Evolutionary conservation across 2,797 vertebrate species (phyloP).

Genomic region (Erethizon dorsatum): DNA sequence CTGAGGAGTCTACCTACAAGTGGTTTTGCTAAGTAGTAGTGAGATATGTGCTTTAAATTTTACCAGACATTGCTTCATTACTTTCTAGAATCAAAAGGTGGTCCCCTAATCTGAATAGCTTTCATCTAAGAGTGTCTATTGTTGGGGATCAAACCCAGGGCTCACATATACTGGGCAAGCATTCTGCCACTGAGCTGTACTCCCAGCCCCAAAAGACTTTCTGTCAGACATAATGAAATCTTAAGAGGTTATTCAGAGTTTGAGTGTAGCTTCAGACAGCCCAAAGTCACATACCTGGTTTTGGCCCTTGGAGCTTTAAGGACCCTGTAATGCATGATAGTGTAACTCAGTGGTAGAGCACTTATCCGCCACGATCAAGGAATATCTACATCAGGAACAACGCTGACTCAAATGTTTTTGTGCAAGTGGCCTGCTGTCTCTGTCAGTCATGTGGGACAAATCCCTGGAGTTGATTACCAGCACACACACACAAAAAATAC

Average conservation of each 20-base stretch:
- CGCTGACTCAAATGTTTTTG: background rate
- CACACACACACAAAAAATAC: background rate
- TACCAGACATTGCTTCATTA: background rate
- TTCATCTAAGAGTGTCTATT: background rate
- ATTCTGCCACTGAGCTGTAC: background rate
- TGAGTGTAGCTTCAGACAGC: background rate
- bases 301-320: background rate
- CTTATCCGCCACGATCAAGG: background rate
- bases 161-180: background rate
- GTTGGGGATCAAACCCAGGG: background rate
- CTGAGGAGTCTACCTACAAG: background rate
- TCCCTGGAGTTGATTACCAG: background rate
- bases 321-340: background rate
- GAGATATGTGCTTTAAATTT: background rate
- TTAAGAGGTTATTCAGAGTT: background rate
- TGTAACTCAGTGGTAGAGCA: background rate
- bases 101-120: background rate
- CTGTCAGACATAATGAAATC: background rate
- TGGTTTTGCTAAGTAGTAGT: slow-evolving; percentile 24
- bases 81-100: background rate
- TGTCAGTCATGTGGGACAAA: background rate
- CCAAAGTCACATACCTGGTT: background rate
- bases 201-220: background rate
- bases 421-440: background rate
- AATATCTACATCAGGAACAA: background rate